Percentiles rank a stretch among this genome's conserved stretches.
Evolutionary conservation across 2,888 invertebrate genomes (phyloP).

Genomic region (Eretmocerus hayati): DNA sequence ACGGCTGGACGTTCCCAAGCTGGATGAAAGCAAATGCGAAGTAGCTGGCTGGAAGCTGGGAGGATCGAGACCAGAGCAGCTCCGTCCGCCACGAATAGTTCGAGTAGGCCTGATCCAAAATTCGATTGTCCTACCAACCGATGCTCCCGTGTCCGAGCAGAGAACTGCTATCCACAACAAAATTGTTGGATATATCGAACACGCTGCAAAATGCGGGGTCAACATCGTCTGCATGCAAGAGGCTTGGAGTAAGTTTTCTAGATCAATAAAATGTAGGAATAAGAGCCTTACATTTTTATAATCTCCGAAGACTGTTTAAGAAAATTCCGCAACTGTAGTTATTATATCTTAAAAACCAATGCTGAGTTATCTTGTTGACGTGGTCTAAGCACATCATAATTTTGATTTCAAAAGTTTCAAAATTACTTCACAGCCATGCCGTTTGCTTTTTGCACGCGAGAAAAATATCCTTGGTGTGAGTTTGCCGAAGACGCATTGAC

Average conservation of each 20-base stretch:
- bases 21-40: constrained; percentile 51
- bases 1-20: constrained; percentile 49
- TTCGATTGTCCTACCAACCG: constrained; percentile 70
- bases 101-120: constrained; percentile 86
- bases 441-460: constrained; percentile 93
- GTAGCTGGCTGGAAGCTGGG: constrained; percentile 65
- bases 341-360: no score
- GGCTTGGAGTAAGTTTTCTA: constrained; percentile 75
- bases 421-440: constrained; percentile 97
- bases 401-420: no score
- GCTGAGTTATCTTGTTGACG: no score
- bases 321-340: no score
- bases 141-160: constrained; percentile 65
- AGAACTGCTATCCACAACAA: constrained; percentile 69
- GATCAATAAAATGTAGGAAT: no score
- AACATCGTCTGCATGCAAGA: constrained; percentile 93
- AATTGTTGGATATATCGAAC: constrained; percentile 63
- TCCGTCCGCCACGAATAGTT: constrained; percentile 64
- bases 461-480: constrained; percentile 89
- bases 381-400: no score
- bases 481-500: constrained; percentile 83
- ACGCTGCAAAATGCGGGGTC: constrained; percentile 71
- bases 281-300: no score
- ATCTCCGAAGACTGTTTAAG: no score
- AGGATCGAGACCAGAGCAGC: constrained; percentile 60